These are phyloP conservation scores for Idris sp. DNA, from an alignment of 1,140 invertebrate species.

Conservation along the genomic window DNA sequence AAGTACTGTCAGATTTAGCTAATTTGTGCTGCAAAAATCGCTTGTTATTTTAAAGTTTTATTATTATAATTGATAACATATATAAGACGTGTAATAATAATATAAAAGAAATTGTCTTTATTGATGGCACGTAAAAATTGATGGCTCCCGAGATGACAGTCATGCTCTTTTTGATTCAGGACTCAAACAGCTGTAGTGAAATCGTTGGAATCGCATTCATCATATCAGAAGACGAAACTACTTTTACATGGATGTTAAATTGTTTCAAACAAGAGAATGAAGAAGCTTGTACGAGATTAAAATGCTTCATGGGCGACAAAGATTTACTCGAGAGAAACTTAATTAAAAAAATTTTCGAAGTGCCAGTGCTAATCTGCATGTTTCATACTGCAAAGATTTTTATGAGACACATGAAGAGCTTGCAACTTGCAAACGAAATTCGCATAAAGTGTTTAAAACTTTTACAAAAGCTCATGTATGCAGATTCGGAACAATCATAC, in stretches of 20 bases:
- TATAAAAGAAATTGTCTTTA: constrained; percentile 10
- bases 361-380: constrained; percentile 12
- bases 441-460: too few species aligned
- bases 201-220: constrained; percentile 14
- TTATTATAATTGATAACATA: too few species aligned
- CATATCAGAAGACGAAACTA: constrained; percentile 3
- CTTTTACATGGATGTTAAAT: constrained; percentile 16
- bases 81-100: too few species aligned
- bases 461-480: too few species aligned
- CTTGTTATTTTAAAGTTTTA: too few species aligned
- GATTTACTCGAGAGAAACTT: constrained; percentile 12
- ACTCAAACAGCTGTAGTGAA: constrained; percentile 17
- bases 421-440: too few species aligned
- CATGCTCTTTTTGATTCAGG: constrained; percentile 8
- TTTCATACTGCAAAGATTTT: constrained; percentile 14
- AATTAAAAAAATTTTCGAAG: constrained; percentile 14
- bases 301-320: constrained; percentile 21
- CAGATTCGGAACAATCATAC: too few species aligned
- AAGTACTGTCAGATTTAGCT: too few species aligned
- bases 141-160: neutral
- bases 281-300: constrained; percentile 2
- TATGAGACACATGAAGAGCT: too few species aligned
- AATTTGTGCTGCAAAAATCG: too few species aligned
- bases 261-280: constrained; percentile 12
- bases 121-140: constrained; percentile 10